These are phyloP conservation scores for Lutraria rhynchaena DNA, from an alignment of 1,140 invertebrate genomes.

Conservation along the genomic window DNA sequence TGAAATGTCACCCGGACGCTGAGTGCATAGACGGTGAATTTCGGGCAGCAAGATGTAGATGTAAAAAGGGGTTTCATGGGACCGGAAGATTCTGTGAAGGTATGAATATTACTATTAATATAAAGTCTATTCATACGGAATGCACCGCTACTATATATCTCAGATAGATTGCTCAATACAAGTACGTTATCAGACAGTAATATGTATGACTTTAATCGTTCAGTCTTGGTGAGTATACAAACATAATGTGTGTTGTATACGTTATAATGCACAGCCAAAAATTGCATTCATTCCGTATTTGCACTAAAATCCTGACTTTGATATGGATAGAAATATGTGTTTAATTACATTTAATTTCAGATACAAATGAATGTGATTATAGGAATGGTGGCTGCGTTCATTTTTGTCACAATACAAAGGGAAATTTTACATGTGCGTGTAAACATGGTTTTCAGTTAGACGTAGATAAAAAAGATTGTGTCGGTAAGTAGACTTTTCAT, in stretches of 20 bases:
- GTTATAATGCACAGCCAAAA: too few relatives aligned
- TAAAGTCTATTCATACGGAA: too few relatives aligned
- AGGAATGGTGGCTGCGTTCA: conserved; percentile 84
- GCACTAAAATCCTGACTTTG: too few relatives aligned
- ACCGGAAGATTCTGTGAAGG: conserved; percentile 39
- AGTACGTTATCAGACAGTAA: too few relatives aligned
- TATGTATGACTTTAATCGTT: too few relatives aligned
- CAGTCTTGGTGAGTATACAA: too few relatives aligned
- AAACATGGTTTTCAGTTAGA: conserved; percentile 71
- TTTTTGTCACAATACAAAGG: conserved; percentile 76
- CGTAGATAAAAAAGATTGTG: conserved; percentile 72
- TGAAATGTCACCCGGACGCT: conserved; percentile 34
- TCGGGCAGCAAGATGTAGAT: conserved; percentile 34
- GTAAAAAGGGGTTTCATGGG: conserved; percentile 52
- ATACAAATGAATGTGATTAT: conserved; percentile 79
- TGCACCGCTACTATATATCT: too few relatives aligned
- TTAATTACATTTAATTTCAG: not conserved
- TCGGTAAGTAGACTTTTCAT: conserved; percentile 67
- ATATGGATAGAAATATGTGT: too few relatives aligned
- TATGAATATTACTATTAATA: too few relatives aligned
- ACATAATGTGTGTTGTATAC: too few relatives aligned
- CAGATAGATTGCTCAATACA: too few relatives aligned
- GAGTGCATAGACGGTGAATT: conserved; percentile 40
- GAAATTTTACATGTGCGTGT: conserved; percentile 78
- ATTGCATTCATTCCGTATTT: too few relatives aligned